Conservation (phyloP, 2,888 invertebrate species). For the Melinopterus prodromus region DNA sequence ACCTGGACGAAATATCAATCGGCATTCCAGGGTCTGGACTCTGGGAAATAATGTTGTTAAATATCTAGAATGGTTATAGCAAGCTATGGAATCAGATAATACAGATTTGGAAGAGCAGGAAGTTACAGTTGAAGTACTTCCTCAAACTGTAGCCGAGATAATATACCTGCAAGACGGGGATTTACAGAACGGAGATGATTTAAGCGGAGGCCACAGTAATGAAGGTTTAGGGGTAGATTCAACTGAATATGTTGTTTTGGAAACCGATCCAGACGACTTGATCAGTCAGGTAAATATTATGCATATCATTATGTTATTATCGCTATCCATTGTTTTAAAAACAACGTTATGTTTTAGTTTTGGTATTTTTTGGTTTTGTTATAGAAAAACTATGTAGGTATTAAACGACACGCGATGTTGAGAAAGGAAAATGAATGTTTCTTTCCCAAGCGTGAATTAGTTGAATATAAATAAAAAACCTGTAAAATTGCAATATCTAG, state of each 20-base stretch:
- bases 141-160: constrained; percentile 47
- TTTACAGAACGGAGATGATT: constrained; percentile 6
- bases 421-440: too few relatives aligned
- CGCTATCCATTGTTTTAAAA: neutral
- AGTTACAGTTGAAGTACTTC: constrained; percentile 47
- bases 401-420: too few relatives aligned
- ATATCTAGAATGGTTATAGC: neutral
- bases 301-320: neutral
- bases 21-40: neutral
- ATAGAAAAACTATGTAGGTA: too few relatives aligned
- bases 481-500: too few relatives aligned
- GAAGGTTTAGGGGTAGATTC: neutral
- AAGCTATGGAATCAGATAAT: constrained; percentile 32
- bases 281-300: neutral
- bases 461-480: too few relatives aligned
- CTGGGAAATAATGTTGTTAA: neutral
- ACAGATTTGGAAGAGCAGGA: constrained; percentile 40
- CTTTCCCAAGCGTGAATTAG: too few relatives aligned
- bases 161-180: constrained; percentile 42
- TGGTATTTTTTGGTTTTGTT: too few relatives aligned
- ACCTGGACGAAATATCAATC: too few relatives aligned
- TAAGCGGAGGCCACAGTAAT: neutral
- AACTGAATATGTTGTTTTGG: neutral
- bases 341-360: too few relatives aligned
- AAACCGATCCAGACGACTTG: neutral